Evolutionary conservation across 2,888 invertebrate genomes (phyloP).

Genomic region (Notocelia uddmanniana): DNA sequence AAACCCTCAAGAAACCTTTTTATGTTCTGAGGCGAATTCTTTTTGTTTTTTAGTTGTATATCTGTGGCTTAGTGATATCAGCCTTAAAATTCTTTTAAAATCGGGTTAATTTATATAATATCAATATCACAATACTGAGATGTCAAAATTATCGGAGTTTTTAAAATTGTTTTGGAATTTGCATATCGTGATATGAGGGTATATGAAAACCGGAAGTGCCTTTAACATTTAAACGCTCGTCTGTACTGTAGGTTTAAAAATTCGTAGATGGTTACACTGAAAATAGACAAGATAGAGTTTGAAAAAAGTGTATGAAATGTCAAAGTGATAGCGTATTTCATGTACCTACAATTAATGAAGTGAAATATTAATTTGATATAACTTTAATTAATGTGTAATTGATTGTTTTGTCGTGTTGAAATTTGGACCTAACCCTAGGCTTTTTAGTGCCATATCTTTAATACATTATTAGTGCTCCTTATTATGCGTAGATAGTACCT

Average conservation of each 20-base stretch:
- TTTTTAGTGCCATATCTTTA: slow-evolving; percentile 11
- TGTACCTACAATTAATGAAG: slow-evolving; percentile 26
- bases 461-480: background rate
- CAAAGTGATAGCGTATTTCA: slow-evolving; percentile 37
- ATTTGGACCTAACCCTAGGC: background rate
- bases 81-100: background rate
- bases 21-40: too few species aligned
- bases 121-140: too few species aligned
- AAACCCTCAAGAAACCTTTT: too few species aligned
- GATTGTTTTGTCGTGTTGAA: background rate
- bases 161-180: too few species aligned
- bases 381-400: slow-evolving; percentile 1
- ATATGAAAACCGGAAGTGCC: background rate
- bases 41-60: too few species aligned
- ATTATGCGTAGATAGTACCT: slow-evolving; percentile 27
- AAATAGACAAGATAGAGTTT: slow-evolving; percentile 36
- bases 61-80: slow-evolving; percentile 1
- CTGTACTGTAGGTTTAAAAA: background rate
- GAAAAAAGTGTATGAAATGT: background rate
- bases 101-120: background rate
- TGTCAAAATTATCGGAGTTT: too few species aligned
- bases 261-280: background rate
- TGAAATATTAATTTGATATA: slow-evolving; percentile 9
- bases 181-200: too few species aligned
- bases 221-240: background rate